These are phyloP conservation scores for Nipponia nippon DNA, from an alignment of 2,113 vertebrate species.

Conservation along the genomic window DNA sequence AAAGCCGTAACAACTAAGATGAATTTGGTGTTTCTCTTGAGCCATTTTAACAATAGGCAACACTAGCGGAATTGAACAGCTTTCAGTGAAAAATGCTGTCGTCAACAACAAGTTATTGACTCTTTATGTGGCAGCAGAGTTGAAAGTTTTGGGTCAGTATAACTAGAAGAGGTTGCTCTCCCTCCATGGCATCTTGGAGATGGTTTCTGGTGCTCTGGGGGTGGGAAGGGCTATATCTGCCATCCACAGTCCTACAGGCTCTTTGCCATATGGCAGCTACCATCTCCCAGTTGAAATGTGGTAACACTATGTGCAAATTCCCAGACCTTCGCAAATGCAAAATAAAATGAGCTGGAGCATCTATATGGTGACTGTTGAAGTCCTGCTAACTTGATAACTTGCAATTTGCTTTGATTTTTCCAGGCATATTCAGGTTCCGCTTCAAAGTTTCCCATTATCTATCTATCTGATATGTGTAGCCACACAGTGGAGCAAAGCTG, in stretches of 20 bases:
- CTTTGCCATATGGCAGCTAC: background rate
- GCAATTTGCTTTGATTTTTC: background rate
- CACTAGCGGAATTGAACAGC: background rate
- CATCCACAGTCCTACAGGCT: background rate
- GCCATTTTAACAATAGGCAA: background rate
- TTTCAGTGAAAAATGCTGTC: background rate
- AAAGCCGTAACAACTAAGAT: background rate
- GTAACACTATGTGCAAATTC: background rate
- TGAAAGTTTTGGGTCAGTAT: background rate
- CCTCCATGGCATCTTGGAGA: background rate
- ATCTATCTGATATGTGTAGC: background rate
- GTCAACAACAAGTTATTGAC: background rate
- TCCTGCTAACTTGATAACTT: background rate
- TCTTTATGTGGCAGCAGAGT: background rate
- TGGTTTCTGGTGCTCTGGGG: background rate
- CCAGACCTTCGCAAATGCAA: background rate
- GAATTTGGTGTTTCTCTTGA: background rate
- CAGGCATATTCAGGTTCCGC: background rate
- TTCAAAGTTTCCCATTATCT: background rate
- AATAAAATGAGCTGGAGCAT: background rate
- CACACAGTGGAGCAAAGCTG: background rate
- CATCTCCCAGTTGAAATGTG: background rate
- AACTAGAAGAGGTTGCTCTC: background rate
- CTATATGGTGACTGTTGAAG: background rate
- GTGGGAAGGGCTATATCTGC: background rate